phyloP scores from a whole-genome alignment of 2,797 vertebrate genomes.

The Pithecia hirsuta region DNA sequence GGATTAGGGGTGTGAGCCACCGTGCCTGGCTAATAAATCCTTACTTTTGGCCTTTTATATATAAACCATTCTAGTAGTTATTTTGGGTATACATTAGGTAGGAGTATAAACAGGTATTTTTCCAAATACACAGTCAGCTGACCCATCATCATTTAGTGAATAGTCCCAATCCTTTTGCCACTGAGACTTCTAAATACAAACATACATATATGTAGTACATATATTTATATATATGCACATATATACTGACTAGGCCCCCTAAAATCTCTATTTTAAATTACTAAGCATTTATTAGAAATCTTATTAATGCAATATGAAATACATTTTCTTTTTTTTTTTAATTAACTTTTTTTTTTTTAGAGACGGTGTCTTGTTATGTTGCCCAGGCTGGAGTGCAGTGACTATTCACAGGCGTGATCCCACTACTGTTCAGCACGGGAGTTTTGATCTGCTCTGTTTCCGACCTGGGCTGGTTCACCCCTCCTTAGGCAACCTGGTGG shows the following conservation, averaged over 20 bases:
- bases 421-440: no score
- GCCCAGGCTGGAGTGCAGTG: no score
- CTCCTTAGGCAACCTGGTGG: no score
- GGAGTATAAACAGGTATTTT: not conserved
- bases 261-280: conserved; percentile 36
- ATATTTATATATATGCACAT: not conserved
- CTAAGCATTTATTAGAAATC: not conserved
- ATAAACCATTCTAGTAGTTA: not conserved
- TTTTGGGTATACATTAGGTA: not conserved
- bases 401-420: no score
- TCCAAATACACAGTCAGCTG: not conserved
- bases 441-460: no score
- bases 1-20: no score
- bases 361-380: no score
- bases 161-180: not conserved
- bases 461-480: no score
- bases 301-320: conserved; percentile 1
- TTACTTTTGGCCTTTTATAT: not conserved
- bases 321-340: no score
- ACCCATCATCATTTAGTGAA: not conserved
- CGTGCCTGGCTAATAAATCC: not conserved
- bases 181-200: not conserved
- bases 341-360: no score
- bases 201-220: not conserved
- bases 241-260: not conserved